Evolutionary conservation across 1,140 invertebrate species (phyloP).

Genomic region (Brachionus asplanchnoidis): DNA sequence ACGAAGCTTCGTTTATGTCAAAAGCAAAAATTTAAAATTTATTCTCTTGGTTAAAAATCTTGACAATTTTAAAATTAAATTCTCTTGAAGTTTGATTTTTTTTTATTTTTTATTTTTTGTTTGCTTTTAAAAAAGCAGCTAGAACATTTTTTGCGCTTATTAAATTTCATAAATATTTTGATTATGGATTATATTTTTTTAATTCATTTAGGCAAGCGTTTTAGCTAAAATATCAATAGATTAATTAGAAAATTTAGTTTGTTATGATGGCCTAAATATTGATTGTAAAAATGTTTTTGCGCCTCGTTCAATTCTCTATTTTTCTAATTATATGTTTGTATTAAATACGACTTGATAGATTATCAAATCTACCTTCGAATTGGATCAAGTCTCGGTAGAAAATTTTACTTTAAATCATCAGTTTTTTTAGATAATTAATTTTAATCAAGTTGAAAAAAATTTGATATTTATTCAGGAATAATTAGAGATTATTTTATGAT

Average conservation of each 20-base stretch:
- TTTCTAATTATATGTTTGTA: background rate
- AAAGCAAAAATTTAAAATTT: too few species aligned
- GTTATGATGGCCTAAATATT: background rate
- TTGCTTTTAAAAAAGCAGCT: constrained; percentile 7
- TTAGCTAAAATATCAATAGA: background rate
- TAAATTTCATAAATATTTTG: background rate
- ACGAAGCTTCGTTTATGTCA: background rate
- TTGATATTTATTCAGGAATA: background rate
- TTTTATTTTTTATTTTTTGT: background rate
- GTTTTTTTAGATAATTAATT: background rate
- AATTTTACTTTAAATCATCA: background rate
- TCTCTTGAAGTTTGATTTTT: background rate
- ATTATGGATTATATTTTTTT: background rate
- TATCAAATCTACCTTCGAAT: background rate
- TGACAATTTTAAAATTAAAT: background rate
- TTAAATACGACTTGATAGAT: background rate
- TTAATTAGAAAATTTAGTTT: background rate
- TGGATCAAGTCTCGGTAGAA: background rate
- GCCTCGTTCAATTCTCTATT: background rate
- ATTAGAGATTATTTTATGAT: background rate
- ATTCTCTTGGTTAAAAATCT: background rate
- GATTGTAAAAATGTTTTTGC: background rate
- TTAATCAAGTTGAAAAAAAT: background rate
- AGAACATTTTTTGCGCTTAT: background rate
- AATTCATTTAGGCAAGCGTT: background rate